A percentile compares a stretch with the other conserved stretches of the same genome.
phyloP scores from a whole-genome alignment of 2,888 invertebrate species.

The Ditula angustiorana region DNA sequence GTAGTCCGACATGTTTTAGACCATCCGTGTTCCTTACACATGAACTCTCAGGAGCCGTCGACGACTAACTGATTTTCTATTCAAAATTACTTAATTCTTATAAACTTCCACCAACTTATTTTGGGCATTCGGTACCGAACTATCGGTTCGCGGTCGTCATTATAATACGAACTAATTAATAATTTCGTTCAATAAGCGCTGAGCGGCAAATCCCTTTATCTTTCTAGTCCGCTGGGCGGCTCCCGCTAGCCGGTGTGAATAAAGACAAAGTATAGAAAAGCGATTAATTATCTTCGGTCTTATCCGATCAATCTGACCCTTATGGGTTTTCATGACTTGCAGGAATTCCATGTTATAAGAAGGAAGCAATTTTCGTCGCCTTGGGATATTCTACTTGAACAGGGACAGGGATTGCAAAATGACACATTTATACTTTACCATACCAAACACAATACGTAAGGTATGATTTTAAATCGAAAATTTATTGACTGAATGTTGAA shows the following conservation, averaged over 20 bases:
- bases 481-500: background rate
- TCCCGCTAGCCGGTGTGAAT: constrained; percentile 23
- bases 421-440: no score
- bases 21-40: background rate
- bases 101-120: background rate
- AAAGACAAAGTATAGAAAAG: constrained; percentile 48
- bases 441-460: no score
- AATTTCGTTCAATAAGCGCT: constrained; percentile 23
- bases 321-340: constrained; percentile 37
- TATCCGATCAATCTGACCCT: constrained; percentile 43
- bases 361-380: background rate
- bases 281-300: constrained; percentile 64
- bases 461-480: no score
- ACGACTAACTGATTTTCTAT: no score
- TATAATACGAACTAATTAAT: constrained; percentile 3
- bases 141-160: background rate
- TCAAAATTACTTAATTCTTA: background rate
- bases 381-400: background rate
- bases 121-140: background rate
- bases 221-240: constrained; percentile 58
- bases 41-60: background rate
- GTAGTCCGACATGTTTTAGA: no score
- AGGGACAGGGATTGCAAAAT: no score
- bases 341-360: constrained; percentile 2
- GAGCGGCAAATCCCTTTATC: constrained; percentile 51